Percentiles rank a stretch among this genome's conserved stretches.
Evolutionary conservation across 2,113 vertebrate species (phyloP).

Genomic region (Acanthisitta chloris): DNA sequence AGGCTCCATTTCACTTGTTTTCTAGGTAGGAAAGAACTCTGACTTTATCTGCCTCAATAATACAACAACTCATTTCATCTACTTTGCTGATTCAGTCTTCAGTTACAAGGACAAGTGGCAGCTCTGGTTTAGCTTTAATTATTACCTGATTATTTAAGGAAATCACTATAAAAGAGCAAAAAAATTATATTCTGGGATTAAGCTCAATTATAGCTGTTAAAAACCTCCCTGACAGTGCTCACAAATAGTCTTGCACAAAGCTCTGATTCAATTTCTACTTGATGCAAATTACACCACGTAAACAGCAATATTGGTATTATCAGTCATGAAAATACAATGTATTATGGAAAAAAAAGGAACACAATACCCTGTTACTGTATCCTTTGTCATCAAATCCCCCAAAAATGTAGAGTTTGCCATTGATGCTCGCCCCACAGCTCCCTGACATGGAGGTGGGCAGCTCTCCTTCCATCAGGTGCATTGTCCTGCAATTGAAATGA

Average conservation of each 20-base stretch:
- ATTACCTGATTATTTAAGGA: not conserved
- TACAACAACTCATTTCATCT: not conserved
- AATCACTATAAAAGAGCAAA: not conserved
- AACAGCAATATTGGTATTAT: not conserved
- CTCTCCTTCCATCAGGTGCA: slow-evolving; percentile 86
- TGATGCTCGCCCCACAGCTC: slow-evolving; percentile 84
- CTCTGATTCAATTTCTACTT: no score
- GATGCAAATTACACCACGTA: not conserved
- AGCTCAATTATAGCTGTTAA: not conserved
- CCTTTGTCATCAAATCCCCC: slow-evolving; percentile 93
- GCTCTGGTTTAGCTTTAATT: not conserved
- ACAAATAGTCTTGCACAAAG: no score
- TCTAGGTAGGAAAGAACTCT: not conserved
- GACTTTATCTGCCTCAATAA: not conserved
- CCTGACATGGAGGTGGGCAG: slow-evolving; percentile 91
- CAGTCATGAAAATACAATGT: not conserved
- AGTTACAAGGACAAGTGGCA: not conserved
- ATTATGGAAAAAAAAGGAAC: not conserved
- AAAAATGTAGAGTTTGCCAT: slow-evolving; percentile 88
- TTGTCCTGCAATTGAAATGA: slow-evolving; percentile 77
- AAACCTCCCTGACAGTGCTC: no score
- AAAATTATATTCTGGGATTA: not conserved
- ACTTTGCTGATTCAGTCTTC: not conserved
- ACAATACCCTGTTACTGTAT: slow-evolving; percentile 89
- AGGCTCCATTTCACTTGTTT: not conserved